A percentile compares a stretch with the other conserved stretches of the same genome.
These are phyloP conservation scores for Drosophila macrospina DNA, from an alignment of 2,888 invertebrate species.

Conservation along the genomic window DNA sequence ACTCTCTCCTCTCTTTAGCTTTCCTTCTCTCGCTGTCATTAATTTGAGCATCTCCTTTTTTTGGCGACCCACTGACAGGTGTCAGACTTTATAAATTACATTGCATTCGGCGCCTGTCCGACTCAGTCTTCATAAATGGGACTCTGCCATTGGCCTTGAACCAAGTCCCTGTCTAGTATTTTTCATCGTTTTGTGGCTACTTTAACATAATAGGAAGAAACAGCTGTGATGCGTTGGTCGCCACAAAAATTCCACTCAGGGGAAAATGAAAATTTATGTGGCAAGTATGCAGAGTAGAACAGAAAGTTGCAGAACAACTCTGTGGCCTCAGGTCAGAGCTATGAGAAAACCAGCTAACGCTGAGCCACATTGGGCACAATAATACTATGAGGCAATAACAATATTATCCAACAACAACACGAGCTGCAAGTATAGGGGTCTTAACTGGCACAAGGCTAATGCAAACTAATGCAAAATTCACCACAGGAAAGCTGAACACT, in stretches of 20 bases:
- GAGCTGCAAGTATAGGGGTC: neutral
- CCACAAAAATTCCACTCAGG: constrained; percentile 45
- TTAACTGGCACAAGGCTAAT: constrained; percentile 52
- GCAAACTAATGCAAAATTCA: constrained; percentile 70
- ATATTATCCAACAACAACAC: constrained; percentile 43
- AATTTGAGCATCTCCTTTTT: constrained; percentile 14
- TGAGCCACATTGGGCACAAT: constrained; percentile 65
- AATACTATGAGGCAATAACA: constrained; percentile 58
- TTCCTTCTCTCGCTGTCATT: constrained; percentile 8
- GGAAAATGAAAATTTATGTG: constrained; percentile 67
- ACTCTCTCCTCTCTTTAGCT: neutral
- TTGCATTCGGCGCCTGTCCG: constrained; percentile 31
- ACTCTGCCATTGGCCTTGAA: constrained; percentile 48
- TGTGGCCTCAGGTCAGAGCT: constrained; percentile 54
- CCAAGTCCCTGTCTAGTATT: constrained; percentile 4
- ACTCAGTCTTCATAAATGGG: constrained; percentile 42
- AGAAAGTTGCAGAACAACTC: constrained; percentile 55
- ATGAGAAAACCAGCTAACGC: constrained; percentile 43
- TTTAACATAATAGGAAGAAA: constrained; percentile 19
- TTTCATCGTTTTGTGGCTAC: constrained; percentile 37
- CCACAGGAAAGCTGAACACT: constrained; percentile 53
- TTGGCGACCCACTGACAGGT: constrained; percentile 49
- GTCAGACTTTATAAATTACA: constrained; percentile 66
- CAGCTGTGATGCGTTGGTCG: constrained; percentile 31
- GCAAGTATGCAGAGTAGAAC: constrained; percentile 44